Evolutionary conservation across 1,140 invertebrate species (phyloP).

Genomic region (Aethina tumida): DNA sequence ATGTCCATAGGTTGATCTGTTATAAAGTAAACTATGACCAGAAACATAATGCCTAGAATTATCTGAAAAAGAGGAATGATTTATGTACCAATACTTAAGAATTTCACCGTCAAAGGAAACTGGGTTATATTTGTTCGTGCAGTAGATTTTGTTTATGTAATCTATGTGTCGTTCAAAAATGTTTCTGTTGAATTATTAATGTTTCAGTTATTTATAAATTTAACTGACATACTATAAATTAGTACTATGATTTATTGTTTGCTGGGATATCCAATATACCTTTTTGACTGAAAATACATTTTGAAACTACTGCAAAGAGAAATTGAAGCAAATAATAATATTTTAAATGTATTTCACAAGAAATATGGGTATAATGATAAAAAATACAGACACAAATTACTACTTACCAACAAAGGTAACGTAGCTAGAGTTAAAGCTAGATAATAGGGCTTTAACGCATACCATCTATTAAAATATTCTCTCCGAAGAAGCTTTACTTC

Average conservation of each 20-base stretch:
- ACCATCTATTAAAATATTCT: slow-evolving; percentile 93
- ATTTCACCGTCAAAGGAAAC: too few species aligned
- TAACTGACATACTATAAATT: background rate
- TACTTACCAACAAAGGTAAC: slow-evolving; percentile 57
- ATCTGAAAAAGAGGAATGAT: slow-evolving; percentile 28
- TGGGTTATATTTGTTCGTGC: too few species aligned
- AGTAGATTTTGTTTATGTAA: too few species aligned
- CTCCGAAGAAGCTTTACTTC: slow-evolving; percentile 77
- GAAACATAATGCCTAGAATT: slow-evolving; percentile 32
- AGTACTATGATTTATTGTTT: slow-evolving; percentile 26
- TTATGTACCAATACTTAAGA: slow-evolving; percentile 18
- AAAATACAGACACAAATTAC: background rate
- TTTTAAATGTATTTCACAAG: slow-evolving; percentile 73
- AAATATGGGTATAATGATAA: slow-evolving; percentile 49
- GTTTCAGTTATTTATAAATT: slow-evolving; percentile 2
- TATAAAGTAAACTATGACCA: slow-evolving; percentile 33
- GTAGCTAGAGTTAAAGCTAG: slow-evolving; percentile 66
- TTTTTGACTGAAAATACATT: too few species aligned
- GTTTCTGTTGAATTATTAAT: too few species aligned
- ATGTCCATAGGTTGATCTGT: slow-evolving; percentile 35
- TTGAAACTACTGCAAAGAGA: too few species aligned
- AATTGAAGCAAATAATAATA: too few species aligned
- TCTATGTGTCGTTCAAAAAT: too few species aligned
- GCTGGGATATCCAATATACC: slow-evolving; percentile 71
- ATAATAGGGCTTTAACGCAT: slow-evolving; percentile 82